These are phyloP conservation scores for Acropora yongei DNA, from an alignment of 64 coral and sea anemone genomes.

Conservation along the genomic window DNA sequence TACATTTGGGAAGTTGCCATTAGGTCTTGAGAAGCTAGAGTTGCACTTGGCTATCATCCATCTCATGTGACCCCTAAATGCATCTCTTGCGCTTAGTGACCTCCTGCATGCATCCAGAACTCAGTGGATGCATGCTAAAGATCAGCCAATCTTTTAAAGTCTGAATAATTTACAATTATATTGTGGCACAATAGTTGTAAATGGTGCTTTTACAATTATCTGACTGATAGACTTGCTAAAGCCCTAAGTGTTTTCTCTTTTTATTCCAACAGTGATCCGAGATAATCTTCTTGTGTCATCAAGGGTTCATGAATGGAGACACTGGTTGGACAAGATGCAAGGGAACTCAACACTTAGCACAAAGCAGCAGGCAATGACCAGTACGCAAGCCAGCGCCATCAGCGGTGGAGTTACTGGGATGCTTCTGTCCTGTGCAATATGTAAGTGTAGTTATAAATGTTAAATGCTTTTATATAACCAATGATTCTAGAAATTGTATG, in stretches of 20 bases:
- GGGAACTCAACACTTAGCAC: slow-evolving; percentile 6
- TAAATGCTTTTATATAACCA: background rate
- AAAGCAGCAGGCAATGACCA: slow-evolving; percentile 27
- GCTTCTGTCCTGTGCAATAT: slow-evolving; percentile 69
- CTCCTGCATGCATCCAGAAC: no score
- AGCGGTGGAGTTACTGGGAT: slow-evolving; percentile 74
- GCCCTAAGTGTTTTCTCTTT: background rate
- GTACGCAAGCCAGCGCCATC: slow-evolving; percentile 77
- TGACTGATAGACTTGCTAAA: no score
- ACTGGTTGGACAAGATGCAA: background rate
- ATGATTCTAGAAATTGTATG: no score
- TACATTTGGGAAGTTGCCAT: no score
- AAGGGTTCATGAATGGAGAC: slow-evolving; percentile 29
- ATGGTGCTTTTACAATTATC: no score
- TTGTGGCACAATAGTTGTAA: no score
- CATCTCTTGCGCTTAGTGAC: no score
- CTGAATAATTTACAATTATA: no score
- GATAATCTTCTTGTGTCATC: slow-evolving; percentile 39
- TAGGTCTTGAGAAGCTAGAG: no score
- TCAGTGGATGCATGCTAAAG: background rate
- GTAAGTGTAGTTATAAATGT: slow-evolving; percentile 43
- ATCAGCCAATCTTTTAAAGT: no score
- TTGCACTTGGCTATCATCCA: no score
- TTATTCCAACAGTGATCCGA: slow-evolving; percentile 28
- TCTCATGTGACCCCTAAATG: no score